A percentile compares a stretch with the other conserved stretches of the same genome.
Conservation (phyloP, 1,140 invertebrate genomes). For the Mycetomoellerius zeteki region DNA sequence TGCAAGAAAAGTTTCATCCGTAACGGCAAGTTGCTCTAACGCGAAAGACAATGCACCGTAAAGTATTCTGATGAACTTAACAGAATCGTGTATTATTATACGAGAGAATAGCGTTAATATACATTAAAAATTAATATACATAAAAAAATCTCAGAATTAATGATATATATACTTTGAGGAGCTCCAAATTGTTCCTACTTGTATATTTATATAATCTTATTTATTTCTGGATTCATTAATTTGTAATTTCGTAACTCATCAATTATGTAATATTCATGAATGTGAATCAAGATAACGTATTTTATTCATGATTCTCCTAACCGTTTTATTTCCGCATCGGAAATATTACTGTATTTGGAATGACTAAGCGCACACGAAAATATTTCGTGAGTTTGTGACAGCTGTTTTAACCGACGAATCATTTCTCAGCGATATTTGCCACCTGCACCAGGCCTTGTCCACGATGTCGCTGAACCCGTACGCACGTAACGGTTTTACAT, state of each 20-base stretch:
- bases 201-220: neutral
- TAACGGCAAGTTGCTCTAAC: conserved; percentile 21
- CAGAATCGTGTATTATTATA: neutral
- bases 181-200: neutral
- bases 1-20: conserved; percentile 22
- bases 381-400: conserved; percentile 52
- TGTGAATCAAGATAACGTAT: neutral
- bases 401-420: conserved; percentile 52
- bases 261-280: conserved; percentile 4
- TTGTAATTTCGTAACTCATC: neutral
- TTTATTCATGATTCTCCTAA: neutral
- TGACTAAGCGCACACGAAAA: conserved; percentile 5
- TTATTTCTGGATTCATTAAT: neutral
- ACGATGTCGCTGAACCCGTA: conserved; percentile 53
- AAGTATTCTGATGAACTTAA: neutral
- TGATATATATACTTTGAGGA: neutral
- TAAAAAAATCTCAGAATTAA: neutral
- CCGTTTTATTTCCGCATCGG: neutral
- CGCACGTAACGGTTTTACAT: conserved; percentile 53
- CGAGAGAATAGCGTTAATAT: neutral
- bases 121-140: too few relatives aligned
- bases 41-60: neutral
- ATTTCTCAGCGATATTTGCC: conserved; percentile 38
- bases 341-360: conserved; percentile 18
- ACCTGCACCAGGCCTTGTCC: conserved; percentile 41